These are phyloP conservation scores for Trichoplax adhaerens DNA, from an alignment of 37 sponge, comb jelly and placozoan species.

Conservation along the genomic window DNA sequence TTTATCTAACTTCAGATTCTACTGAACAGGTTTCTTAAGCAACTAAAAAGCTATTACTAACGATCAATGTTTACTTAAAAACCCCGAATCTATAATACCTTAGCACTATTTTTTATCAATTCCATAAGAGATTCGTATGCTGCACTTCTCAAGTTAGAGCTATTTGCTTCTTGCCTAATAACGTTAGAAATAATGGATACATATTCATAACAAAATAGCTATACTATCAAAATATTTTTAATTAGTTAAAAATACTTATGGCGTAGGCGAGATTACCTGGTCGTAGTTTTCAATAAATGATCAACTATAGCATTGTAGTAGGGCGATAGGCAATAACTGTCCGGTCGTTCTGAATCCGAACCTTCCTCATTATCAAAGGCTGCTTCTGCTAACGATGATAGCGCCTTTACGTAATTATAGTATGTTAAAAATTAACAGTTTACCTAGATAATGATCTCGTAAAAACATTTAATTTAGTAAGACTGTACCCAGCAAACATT, in stretches of 20 bases:
- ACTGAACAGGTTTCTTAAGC: background rate
- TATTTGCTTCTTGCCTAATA: constrained; percentile 31
- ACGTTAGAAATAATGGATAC: constrained; percentile 1
- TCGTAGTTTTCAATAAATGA: constrained; percentile 51
- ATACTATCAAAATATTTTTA: background rate
- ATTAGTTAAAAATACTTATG: background rate
- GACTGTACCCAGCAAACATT: constrained; percentile 85
- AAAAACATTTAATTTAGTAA: background rate
- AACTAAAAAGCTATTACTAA: background rate
- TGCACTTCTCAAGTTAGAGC: constrained; percentile 51
- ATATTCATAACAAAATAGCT: background rate
- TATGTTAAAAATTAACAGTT: background rate
- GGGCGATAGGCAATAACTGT: constrained; percentile 57
- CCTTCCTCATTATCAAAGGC: constrained; percentile 53
- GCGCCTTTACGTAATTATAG: constrained; percentile 31
- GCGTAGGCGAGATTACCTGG: constrained; percentile 27
- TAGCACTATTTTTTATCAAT: constrained; percentile 78
- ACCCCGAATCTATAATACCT: constrained; percentile 12
- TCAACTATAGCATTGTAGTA: constrained; percentile 40
- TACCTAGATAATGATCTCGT: background rate
- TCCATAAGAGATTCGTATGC: constrained; percentile 96
- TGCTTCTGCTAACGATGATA: constrained; percentile 89
- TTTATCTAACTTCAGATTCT: background rate
- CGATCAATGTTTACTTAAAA: background rate
- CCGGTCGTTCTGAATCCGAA: constrained; percentile 23